These are phyloP conservation scores for Hippocampus guttulatus DNA, from an alignment of 2,113 vertebrate genomes.

Conservation along the genomic window DNA sequence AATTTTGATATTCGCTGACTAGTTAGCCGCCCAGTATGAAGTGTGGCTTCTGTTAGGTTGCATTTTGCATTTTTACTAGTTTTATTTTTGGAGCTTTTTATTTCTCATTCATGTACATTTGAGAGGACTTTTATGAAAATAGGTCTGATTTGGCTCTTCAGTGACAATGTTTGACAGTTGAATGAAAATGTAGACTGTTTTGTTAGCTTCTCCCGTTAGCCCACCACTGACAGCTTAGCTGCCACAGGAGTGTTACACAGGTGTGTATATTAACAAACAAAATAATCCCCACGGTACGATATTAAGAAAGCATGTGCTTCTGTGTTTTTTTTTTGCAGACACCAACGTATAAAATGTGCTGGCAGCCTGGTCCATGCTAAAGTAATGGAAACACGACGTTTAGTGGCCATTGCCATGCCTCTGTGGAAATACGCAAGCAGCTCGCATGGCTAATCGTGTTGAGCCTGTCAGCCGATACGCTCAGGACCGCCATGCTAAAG, in stretches of 20 bases:
- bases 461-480: conserved; percentile 49
- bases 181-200: background rate
- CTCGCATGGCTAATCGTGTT: conserved; percentile 53
- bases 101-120: no score
- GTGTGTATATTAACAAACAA: background rate
- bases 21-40: no score
- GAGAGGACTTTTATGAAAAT: no score
- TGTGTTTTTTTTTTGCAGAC: background rate
- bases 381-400: conserved; percentile 61
- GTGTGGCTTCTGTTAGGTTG: no score
- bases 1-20: no score
- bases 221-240: background rate
- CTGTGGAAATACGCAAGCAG: conserved; percentile 48
- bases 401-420: conserved; percentile 33
- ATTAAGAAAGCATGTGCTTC: background rate
- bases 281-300: background rate
- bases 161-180: background rate
- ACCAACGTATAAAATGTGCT: conserved; percentile 44
- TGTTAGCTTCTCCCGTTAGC: background rate
- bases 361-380: conserved; percentile 33
- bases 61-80: no score
- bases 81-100: no score
- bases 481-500: conserved; percentile 57
- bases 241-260: background rate
- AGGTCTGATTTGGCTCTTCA: no score